Base-by-base conservation (phyloP, 2,113 vertebrate species). In the Carassius auratus region DNA sequence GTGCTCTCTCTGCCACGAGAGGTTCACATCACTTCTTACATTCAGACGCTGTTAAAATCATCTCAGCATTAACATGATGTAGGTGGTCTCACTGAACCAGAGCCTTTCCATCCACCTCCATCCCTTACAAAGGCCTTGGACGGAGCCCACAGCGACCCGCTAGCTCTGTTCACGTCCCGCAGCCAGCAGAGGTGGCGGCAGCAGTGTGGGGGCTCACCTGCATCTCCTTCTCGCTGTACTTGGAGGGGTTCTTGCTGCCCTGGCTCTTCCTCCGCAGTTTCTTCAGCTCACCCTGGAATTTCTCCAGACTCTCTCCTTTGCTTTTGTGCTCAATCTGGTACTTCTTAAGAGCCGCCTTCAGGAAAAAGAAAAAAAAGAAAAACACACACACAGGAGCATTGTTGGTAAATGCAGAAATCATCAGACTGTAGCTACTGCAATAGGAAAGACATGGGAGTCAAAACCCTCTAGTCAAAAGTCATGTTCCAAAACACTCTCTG, bases 231-330 rank as follows among this genome's bases (percentile, higher is more conserved):
- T 99, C 98, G 0, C 97, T 96, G 80, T 99, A 99, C 74, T 99
- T 99, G 91, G 98, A 96, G 0, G 98, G 98, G 91, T 99, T 99
- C 93, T 98, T 99, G 94, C 97, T 99, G 84, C 97, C 97, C 84
- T 99, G 98, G 93, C 98, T 99, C 95, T 99, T 99, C 93, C 98
- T 96, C 62, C 98, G 95, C 1, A 99, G 96, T 26, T 99, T 99
- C 94, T 99, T 99, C 92, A 99, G 96, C 91, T 99, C 98, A 0
- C 90, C 95, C 93, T 99, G 97, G 91, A 97, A 48, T 48, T 48
- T 48, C 45, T 48, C 45, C 45, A 48, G 45, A 48, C 9, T 48
- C 45, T 48, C 45, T 0, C 97, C 96, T 91, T 96, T 98, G 95
- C 92, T 97, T 93, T 98, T 95, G 90, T 99, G 96, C 90, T 99